A percentile compares a stretch with the other conserved stretches of the same genome.
Conservation (phyloP, 2,113 vertebrate species). For the Rhombomys opimus region DNA sequence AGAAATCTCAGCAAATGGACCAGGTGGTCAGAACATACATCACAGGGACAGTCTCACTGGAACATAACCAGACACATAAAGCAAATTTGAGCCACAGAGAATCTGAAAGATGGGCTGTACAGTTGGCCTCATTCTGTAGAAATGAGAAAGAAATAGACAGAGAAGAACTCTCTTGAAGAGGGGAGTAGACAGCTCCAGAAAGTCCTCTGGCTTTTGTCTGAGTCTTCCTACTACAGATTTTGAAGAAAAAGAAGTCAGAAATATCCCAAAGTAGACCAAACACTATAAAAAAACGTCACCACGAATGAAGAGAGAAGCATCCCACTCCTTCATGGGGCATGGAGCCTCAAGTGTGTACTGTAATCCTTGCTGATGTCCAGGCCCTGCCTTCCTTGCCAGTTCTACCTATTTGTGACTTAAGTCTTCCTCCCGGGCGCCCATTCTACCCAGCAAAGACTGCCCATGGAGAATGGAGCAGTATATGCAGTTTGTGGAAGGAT, state of each 20-base stretch:
- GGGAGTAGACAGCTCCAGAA: background rate
- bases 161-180: background rate
- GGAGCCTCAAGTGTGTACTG: background rate
- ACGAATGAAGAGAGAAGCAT: background rate
- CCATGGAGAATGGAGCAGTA: background rate
- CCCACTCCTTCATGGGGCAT: accelerated
- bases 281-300: background rate
- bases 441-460: background rate
- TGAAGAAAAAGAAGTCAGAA: background rate
- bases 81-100: background rate
- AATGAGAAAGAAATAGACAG: background rate
- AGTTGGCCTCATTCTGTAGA: background rate
- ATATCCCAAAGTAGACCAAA: background rate
- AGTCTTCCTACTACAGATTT: background rate
- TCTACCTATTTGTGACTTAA: too few relatives aligned
- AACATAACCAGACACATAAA: background rate
- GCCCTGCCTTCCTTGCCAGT: accelerated
- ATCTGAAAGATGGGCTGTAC: accelerated
- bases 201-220: background rate
- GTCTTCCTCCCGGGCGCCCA: background rate
- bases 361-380: accelerated
- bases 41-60: background rate
- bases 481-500: accelerated
- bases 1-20: background rate
- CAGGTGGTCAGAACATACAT: background rate